These are phyloP conservation scores for Indicator indicator DNA, from an alignment of 2,113 vertebrate genomes.

Conservation along the genomic window DNA sequence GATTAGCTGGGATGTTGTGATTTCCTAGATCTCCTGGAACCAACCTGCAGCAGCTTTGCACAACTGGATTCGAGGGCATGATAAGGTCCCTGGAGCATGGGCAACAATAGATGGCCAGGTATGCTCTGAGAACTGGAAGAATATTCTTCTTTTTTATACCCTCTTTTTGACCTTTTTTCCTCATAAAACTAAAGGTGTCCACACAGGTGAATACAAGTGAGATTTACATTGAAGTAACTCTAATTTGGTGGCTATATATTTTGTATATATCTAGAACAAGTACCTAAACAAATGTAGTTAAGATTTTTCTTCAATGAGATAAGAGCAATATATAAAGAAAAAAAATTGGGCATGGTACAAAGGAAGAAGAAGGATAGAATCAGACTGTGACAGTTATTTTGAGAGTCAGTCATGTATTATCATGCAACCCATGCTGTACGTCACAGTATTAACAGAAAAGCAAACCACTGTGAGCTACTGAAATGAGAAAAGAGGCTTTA, in stretches of 20 bases:
- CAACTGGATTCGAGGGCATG: conserved; percentile 97
- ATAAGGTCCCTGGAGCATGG: conserved; percentile 98
- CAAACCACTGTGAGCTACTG: not conserved
- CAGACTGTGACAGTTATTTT: not conserved
- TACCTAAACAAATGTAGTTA: not conserved
- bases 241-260: not conserved
- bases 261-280: not conserved
- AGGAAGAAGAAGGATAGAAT: not conserved
- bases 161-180: not conserved
- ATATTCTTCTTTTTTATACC: not conserved
- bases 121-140: not conserved
- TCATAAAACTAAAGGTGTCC: not conserved
- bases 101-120: conserved; percentile 88
- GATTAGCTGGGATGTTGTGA: not conserved
- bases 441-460: not conserved
- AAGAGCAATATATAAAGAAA: not conserved
- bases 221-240: not conserved
- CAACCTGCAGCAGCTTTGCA: conserved; percentile 88
- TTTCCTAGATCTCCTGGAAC: conserved; percentile 83
- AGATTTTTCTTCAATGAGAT: not conserved
- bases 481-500: not conserved
- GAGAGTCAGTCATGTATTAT: not conserved
- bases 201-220: not conserved
- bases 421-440: not conserved
- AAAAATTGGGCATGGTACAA: not conserved